A percentile compares a stretch with the other conserved stretches of the same genome.
Conservation (phyloP, 2,113 vertebrate species). For the Oreochromis tanganicae region DNA sequence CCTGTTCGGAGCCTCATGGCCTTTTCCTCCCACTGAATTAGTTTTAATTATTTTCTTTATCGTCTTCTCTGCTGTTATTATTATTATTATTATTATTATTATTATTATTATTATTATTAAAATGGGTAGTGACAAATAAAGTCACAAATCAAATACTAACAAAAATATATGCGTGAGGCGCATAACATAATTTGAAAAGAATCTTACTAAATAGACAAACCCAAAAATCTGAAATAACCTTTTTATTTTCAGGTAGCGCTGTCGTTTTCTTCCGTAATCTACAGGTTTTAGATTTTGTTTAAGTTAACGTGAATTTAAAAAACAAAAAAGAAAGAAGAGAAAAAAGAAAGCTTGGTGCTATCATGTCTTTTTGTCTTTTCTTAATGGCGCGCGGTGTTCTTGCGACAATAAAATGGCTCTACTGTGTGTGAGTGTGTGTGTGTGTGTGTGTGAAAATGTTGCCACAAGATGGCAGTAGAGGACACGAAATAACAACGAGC, state of each 20-base stretch:
- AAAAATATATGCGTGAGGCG: neutral
- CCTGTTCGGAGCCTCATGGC: no score
- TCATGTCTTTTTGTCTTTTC: neutral
- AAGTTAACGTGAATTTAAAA: neutral
- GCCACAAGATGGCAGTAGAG: slow-evolving; percentile 43
- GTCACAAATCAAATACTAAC: neutral
- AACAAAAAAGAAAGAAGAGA: neutral
- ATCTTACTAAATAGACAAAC: neutral
- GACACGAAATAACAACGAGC: neutral
- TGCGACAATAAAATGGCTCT: neutral
- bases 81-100: neutral
- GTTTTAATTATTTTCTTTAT: neutral
- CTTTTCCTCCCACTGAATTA: neutral
- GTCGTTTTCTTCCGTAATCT: neutral
- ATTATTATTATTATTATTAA: neutral
- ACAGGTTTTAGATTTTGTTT: neutral
- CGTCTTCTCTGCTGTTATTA: neutral
- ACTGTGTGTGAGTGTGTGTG: neutral
- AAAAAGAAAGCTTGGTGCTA: no score
- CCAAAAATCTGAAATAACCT: neutral
- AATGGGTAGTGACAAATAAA: neutral
- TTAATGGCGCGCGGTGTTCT: neutral
- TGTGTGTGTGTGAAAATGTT: neutral
- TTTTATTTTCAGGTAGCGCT: neutral
- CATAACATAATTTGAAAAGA: neutral